Conservation (phyloP, 2,888 invertebrate species). For the Latheticus oryzae region DNA sequence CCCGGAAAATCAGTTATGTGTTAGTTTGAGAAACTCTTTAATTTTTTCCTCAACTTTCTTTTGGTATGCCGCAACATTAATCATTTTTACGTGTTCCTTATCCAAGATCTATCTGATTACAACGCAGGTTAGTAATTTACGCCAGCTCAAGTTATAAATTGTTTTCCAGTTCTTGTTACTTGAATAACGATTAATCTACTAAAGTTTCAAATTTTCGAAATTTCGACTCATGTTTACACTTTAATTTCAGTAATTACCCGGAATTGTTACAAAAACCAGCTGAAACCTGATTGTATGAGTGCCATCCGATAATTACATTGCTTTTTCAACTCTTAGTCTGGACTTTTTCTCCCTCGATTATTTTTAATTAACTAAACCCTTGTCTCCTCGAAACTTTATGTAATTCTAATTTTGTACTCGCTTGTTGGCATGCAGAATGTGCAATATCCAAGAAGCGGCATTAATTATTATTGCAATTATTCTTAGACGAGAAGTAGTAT, state of each 20-base stretch:
- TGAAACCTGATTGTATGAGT: neutral
- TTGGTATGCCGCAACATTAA: no score
- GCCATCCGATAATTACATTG: neutral
- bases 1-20: no score
- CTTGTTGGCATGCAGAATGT: constrained; percentile 9
- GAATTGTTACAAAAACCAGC: no score
- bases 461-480: constrained; percentile 9
- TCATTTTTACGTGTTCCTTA: constrained; percentile 32
- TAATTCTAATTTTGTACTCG: no score
- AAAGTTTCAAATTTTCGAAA: neutral
- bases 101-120: constrained; percentile 29
- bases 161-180: constrained; percentile 22
- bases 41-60: no score
- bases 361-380: neutral
- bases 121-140: constrained; percentile 15
- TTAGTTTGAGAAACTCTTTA: no score
- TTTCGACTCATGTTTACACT: constrained; percentile 1
- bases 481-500: neutral
- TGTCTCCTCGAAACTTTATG: neutral
- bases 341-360: neutral
- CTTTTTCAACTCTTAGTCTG: neutral
- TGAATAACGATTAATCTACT: constrained; percentile 12
- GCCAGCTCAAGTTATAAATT: constrained; percentile 25
- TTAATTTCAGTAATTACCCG: no score
- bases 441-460: neutral